Evolutionary conservation across 2,797 vertebrate genomes (phyloP), one percentile per base, ranked within the genome.

Genomic region (Pseudochirops cupreus): DNA sequence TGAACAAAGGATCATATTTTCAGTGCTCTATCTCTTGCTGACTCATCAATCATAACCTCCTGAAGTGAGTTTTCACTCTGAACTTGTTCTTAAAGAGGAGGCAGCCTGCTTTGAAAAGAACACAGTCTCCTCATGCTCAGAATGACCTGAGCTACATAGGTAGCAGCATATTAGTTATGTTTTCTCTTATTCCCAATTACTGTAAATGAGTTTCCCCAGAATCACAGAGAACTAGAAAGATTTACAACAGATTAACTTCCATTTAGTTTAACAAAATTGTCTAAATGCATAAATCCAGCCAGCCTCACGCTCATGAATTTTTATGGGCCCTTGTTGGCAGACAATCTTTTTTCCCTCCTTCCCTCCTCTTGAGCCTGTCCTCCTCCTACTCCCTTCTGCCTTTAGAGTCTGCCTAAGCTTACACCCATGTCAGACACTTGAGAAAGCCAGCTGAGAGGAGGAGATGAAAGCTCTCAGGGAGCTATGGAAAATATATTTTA

Each of bases 231-330:
- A 97, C 54, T 53, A 21, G 91, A 0, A 97, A 98, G 93, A 97
- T 97, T 95, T 96, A 98, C 74, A 96, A 92, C 53, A 95, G 96
- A 98, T 98, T 98, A 98, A 97, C 94, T 98, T 97, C 92, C 95
- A 95, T 97, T 98, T 74, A 91, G 94, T 97, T 98, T 96, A 97
- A 95, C 28, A 12, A 53, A 98, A 97, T 97, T 98, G 97, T 98
- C 97, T 98, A 96, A 97, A 97, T 98, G 91, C 94, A 96, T 97
- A 97, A 98, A 93, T 96, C 92, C 89, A 46, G 92, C 94, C 90
- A 54, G 67, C 93, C 92, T 93, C 31, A 31, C n/a, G 82, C 93
- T 97, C 94, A 97, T 96, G 97, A 96, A 98, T 98, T 97, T 98
- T 91, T 97, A 89, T 97, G 54, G 90, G 89, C 97, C 12, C 24